Conservation (phyloP, 2,113 vertebrate genomes). For the Bos taurus region ARS-UCD2.0 NC_037338.1:79695001-79695500, state of each 20-base stretch:
- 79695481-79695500: not conserved
- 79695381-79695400: not conserved
- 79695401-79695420: not conserved
- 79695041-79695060: slow-evolving; percentile 45
- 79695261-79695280: not conserved
- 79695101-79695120: not conserved
- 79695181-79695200: not conserved
- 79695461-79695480: not conserved
- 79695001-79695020: slow-evolving; percentile 59
- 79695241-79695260: not conserved
- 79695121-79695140: not conserved
- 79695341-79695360: not conserved
- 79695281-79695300: not conserved
- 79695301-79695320: not conserved
- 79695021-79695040: slow-evolving; percentile 47
- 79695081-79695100: not conserved
- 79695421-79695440: not conserved
- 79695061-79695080: slow-evolving; percentile 5
- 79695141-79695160: not conserved
- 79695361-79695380: not conserved
- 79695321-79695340: not conserved
- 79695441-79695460: not conserved
- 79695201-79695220: not conserved
- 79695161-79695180: not conserved
- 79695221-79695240: not conserved